Percentiles rank a stretch among this genome's conserved stretches.
Evolutionary conservation across 2,113 vertebrate species (phyloP).

Genomic region (Genyomyrus donnyi): DNA sequence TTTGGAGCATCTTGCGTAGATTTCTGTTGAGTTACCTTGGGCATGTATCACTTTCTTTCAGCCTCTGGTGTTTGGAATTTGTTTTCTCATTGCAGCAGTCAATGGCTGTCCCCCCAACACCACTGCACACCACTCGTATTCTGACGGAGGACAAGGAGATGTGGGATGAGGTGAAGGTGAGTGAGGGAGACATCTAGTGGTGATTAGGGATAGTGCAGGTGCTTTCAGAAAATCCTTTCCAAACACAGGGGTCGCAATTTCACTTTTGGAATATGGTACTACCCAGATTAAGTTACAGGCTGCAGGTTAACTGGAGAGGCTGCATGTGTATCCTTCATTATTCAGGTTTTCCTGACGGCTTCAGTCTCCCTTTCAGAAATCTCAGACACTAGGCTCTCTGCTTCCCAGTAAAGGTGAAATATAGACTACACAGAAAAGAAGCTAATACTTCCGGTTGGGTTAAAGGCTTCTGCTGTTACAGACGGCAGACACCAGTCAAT

Average conservation of each 20-base stretch:
- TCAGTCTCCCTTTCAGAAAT: not conserved
- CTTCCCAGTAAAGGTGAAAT: not conserved
- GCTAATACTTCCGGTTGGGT: not conserved
- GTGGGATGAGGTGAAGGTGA: constrained; percentile 98
- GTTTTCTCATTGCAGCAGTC: constrained; percentile 66
- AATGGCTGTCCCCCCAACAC: constrained; percentile 87
- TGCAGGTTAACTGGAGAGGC: not conserved
- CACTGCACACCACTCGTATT: constrained; percentile 87
- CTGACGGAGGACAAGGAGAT: constrained; percentile 89
- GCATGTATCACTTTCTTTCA: not conserved
- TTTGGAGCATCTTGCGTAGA: not conserved
- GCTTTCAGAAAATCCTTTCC: not conserved
- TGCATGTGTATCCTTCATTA: not conserved
- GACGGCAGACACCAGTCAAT: not conserved
- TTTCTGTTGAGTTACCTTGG: not conserved
- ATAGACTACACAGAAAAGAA: not conserved
- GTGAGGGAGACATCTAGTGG: constrained; percentile 39
- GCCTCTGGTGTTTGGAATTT: not conserved
- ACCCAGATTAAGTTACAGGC: not conserved
- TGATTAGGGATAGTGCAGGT: not conserved
- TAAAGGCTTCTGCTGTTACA: not conserved
- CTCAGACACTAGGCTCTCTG: not conserved
- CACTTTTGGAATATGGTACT: not conserved
- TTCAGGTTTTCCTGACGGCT: not conserved
- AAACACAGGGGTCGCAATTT: not conserved